phyloP scores from a whole-genome alignment of 2,888 invertebrate species.

The Cryptus viduatorius region DNA sequence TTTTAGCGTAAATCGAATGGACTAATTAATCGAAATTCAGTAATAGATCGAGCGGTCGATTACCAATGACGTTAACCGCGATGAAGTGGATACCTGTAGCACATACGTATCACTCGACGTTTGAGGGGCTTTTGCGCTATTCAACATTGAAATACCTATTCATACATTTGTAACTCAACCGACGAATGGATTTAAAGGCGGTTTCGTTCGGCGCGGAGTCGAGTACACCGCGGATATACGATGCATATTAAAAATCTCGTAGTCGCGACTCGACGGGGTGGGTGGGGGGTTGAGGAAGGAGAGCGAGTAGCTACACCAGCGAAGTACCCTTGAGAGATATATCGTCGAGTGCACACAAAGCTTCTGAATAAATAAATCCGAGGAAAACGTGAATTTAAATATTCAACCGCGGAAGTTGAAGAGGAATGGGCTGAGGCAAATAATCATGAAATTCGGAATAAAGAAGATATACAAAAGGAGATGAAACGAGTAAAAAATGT shows the following conservation, averaged over 20 bases:
- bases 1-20: not conserved
- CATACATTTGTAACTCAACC: not conserved
- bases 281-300: not conserved
- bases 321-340: conserved; percentile 3
- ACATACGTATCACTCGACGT: not conserved
- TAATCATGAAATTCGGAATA: not conserved
- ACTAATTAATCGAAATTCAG: not conserved
- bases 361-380: conserved; percentile 52
- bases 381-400: conserved; percentile 38
- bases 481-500: not conserved
- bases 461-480: not conserved
- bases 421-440: not conserved
- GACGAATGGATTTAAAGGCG: conserved; percentile 8
- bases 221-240: conserved; percentile 5
- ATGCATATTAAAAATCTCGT: conserved; percentile 37
- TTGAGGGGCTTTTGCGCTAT: not conserved
- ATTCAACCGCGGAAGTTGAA: not conserved
- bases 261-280: not conserved
- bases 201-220: not conserved
- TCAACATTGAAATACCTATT: not conserved
- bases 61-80: not conserved
- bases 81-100: not conserved
- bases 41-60: not conserved
- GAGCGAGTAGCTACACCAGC: conserved; percentile 12
- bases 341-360: conserved; percentile 29